Base-by-base conservation (phyloP, 1,140 invertebrate genomes). In the Rhopalosiphum maidis region DNA sequence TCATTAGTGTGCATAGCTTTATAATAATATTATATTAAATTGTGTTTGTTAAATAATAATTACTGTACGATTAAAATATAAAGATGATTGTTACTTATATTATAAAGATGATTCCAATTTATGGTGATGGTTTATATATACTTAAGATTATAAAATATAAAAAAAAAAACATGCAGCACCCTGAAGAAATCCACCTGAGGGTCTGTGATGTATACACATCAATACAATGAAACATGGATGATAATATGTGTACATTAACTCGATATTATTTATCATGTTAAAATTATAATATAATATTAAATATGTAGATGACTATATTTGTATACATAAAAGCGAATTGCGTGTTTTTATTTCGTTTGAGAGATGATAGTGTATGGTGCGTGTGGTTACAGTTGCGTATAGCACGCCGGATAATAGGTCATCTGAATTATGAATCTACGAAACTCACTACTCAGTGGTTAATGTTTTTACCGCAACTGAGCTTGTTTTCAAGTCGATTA, bases 151-250 rank as follows among this genome's bases (percentile, higher is more conserved):
- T 87, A 87, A n/a, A 48, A n/a, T 48, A 87, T 87, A 23, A 35
- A 21, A 30, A 87, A 55, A 60, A 90, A 90, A 68, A 60, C 89
- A 90, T 90, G 89, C 89, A 90, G 37, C 55, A n/a, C 89, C 89
- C 89, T 35, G n/a, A 51, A 51, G 35, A 55, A 89, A 89, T 89
- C 35, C 87, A 89, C 87, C 87, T 21, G 11, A 51, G n/a, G 51
- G 35, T 89, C 87, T 55, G n/a, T 48, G 22, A 30, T 48, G 48
- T 87, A 35, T 37, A 89, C 18, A 89, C 37, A 48, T 87, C 18
- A 37, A 83, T 30, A 87, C 22, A 51, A n/a, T 48, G 30, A 35
- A 21, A 87, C 30, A 30, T 41, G 9, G 23, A 85, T 41, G 83
- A 41, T 83, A 85, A 11, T 85, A 9, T 85, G 43, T 23, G 21